Conservation (phyloP, 2,888 invertebrate species). For the Spisula solida region DNA sequence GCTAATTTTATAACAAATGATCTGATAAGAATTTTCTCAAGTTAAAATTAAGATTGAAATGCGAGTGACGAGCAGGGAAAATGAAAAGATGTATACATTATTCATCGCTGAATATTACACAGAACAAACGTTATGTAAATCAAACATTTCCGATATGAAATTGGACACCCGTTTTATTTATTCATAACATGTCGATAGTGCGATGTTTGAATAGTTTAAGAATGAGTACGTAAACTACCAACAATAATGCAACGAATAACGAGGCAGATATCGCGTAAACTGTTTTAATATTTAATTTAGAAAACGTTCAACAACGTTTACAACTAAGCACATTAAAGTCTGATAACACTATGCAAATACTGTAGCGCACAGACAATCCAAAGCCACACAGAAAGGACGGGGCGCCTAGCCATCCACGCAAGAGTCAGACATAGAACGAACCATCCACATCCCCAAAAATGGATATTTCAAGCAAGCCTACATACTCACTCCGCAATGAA, state of each 20-base stretch:
- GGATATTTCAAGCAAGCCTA: no score
- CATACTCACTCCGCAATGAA: no score
- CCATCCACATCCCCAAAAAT: no score
- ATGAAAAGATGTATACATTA: not conserved
- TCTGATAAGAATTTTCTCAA: not conserved
- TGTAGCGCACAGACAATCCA: no score
- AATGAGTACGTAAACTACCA: not conserved
- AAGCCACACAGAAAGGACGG: no score
- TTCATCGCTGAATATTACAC: not conserved
- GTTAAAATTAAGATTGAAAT: not conserved
- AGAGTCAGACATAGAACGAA: no score
- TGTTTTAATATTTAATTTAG: not conserved
- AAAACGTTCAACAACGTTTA: not conserved
- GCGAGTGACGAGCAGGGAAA: not conserved
- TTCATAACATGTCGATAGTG: not conserved
- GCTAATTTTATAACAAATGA: slow-evolving; percentile 5
- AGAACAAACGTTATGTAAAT: not conserved
- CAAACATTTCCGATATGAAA: slow-evolving; percentile 3
- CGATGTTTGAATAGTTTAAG: not conserved
- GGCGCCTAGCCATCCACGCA: no score
- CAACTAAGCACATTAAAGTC: not conserved
- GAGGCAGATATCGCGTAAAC: not conserved
- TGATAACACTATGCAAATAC: no score
- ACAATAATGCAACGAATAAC: not conserved
- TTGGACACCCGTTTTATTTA: not conserved